phyloP scores from a whole-genome alignment of 2,888 invertebrate genomes.

The Melanchra persicariae region DNA sequence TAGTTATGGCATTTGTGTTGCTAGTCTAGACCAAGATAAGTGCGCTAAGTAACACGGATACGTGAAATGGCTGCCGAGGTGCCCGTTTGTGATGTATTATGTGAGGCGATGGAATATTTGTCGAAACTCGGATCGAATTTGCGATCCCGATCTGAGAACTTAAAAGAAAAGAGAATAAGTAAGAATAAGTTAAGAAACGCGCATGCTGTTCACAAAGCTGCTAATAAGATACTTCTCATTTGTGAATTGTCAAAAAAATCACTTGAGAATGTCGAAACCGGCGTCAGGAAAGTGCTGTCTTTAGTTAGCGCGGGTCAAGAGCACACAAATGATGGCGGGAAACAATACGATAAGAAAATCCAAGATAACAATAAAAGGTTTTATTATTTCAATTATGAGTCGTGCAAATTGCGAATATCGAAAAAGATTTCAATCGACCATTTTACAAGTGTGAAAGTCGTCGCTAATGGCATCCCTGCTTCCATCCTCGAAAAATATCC shows the following conservation, averaged over 20 bases:
- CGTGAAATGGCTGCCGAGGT: slow-evolving; percentile 84
- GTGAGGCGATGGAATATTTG: slow-evolving; percentile 87
- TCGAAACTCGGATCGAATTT: slow-evolving; percentile 86
- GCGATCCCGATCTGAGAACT: slow-evolving; percentile 80
- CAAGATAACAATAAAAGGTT: slow-evolving; percentile 56
- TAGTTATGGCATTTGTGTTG: slow-evolving; percentile 25
- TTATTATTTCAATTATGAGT: slow-evolving; percentile 76
- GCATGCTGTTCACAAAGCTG: slow-evolving; percentile 85
- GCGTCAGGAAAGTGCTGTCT: slow-evolving; percentile 80
- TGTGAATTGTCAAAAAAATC: slow-evolving; percentile 88
- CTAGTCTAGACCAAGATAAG: slow-evolving; percentile 6
- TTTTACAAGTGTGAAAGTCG: slow-evolving; percentile 81
- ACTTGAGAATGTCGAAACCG: slow-evolving; percentile 84
- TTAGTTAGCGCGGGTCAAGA: slow-evolving; percentile 73
- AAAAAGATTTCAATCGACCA: slow-evolving; percentile 80
- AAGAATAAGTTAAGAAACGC: slow-evolving; percentile 82
- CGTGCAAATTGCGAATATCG: slow-evolving; percentile 77
- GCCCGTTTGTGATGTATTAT: slow-evolving; percentile 82
- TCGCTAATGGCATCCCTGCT: slow-evolving; percentile 73
- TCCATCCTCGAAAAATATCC: slow-evolving; percentile 81
- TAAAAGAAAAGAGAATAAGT: slow-evolving; percentile 82
- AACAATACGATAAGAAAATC: slow-evolving; percentile 48
- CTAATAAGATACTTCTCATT: slow-evolving; percentile 84
- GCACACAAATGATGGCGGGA: slow-evolving; percentile 70
- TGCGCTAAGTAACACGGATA: slow-evolving; percentile 16